Evolutionary conservation across 2,888 invertebrate species (phyloP).

Genomic region (Steinernema carpocapsae): DNA sequence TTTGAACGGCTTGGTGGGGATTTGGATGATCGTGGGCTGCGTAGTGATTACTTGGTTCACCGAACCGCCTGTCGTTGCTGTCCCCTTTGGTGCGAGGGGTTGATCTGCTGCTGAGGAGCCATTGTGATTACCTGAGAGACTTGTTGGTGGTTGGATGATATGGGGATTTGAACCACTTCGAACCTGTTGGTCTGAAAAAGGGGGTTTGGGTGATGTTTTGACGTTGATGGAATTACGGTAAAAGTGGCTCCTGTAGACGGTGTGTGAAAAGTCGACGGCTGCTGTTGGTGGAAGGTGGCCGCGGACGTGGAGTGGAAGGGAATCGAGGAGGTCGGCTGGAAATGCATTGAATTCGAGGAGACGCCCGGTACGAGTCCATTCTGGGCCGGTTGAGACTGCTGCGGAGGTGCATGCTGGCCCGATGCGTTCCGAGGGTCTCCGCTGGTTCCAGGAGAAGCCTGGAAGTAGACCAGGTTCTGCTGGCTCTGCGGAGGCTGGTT

Average conservation of each 20-base stretch:
- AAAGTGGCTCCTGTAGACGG: slow-evolving; percentile 5
- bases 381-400: not conserved
- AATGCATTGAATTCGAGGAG: slow-evolving; percentile 5
- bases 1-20: slow-evolving; percentile 12
- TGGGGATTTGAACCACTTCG: slow-evolving; percentile 15
- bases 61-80: not conserved
- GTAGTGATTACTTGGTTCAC: slow-evolving; percentile 17
- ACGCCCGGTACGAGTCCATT: not conserved
- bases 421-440: slow-evolving; percentile 6
- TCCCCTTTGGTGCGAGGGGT: not conserved
- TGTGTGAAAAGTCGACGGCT: not conserved
- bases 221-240: not conserved
- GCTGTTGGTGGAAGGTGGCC: not conserved
- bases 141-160: not conserved
- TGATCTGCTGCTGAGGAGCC: slow-evolving; percentile 20
- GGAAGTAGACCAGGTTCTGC: slow-evolving; percentile 19
- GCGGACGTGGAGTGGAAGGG: slow-evolving; percentile 23
- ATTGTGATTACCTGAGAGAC: slow-evolving; percentile 5
- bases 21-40: slow-evolving; percentile 20
- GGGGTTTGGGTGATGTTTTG: not conserved
- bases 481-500: not conserved
- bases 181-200: slow-evolving; percentile 13
- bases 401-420: not conserved
- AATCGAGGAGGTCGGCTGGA: not conserved
- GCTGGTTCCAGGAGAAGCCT: not conserved